phyloP scores from a whole-genome alignment of 2,888 invertebrate genomes.

The Orchesella flavescens region DNA sequence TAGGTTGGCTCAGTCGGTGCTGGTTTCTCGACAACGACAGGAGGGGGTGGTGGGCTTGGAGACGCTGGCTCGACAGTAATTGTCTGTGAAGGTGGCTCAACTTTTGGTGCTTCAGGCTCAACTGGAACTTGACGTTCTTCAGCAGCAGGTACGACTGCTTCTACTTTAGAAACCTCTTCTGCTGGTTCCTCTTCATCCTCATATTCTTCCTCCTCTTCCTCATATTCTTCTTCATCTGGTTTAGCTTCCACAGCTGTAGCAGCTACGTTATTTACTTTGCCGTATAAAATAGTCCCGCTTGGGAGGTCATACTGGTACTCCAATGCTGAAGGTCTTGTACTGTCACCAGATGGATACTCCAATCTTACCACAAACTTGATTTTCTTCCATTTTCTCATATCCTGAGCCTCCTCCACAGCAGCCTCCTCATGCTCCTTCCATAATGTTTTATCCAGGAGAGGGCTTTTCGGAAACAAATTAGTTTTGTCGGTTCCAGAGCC shows the following conservation, averaged over 20 bases:
- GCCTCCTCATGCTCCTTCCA: conserved; percentile 61
- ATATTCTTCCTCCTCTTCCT: conserved; percentile 51
- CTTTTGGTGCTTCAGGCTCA: neutral
- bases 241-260: conserved; percentile 26
- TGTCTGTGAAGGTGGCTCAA: conserved; percentile 28
- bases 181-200: conserved; percentile 39
- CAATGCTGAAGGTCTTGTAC: conserved; percentile 52
- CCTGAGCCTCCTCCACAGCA: conserved; percentile 53
- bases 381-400: conserved; percentile 67
- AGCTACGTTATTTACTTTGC: conserved; percentile 60
- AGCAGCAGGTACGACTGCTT: neutral
- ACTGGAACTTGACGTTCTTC: neutral
- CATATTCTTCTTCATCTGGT: conserved; percentile 55
- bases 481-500: conserved; percentile 63
- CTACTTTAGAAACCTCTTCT: neutral
- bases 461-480: conserved; percentile 64
- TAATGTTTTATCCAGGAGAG: conserved; percentile 31
- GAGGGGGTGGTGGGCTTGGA: conserved; percentile 40
- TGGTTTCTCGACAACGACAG: neutral
- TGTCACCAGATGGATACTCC: conserved; percentile 61
- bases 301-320: conserved; percentile 66
- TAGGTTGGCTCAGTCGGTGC: neutral
- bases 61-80: conserved; percentile 10
- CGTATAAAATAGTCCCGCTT: conserved; percentile 57
- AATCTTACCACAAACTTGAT: conserved; percentile 54